Conservation (phyloP, 1,140 invertebrate species). For the Meteorus sp. region DNA sequence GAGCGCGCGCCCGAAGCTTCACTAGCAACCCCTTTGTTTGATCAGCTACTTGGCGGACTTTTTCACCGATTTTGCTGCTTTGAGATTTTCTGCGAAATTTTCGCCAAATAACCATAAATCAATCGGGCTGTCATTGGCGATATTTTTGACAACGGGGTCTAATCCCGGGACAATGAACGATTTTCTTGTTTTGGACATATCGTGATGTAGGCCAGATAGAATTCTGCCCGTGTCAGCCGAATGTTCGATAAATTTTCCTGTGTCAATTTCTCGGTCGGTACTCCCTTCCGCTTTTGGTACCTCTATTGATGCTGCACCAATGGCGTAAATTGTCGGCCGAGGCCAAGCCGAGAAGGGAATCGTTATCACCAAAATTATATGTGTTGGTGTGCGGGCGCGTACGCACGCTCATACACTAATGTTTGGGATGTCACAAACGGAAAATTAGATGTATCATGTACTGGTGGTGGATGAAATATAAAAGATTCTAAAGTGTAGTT, state of each 20-base stretch:
- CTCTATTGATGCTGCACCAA: not conserved
- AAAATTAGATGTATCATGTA: no score
- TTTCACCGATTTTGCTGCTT: conserved; percentile 25
- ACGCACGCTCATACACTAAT: no score
- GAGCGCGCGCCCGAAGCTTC: no score
- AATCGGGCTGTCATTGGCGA: conserved; percentile 9
- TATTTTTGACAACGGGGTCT: conserved; percentile 12
- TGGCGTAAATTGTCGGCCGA: conserved; percentile 6
- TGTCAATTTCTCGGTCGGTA: not conserved
- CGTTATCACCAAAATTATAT: no score
- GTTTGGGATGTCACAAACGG: no score
- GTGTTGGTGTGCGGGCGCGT: no score
- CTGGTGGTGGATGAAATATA: no score
- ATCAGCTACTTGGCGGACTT: conserved; percentile 18
- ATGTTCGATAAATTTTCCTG: not conserved
- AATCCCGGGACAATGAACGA: not conserved
- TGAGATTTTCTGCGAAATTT: conserved; percentile 24
- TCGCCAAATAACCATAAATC: conserved; percentile 18
- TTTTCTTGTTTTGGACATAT: conserved; percentile 10
- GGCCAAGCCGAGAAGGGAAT: no score
- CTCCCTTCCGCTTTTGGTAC: not conserved
- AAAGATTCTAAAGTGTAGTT: no score
- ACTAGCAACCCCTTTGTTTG: no score
- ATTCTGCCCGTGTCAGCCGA: conserved; percentile 18
- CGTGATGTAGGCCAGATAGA: conserved; percentile 15